These are phyloP conservation scores for Petrophora chlorosata DNA, from an alignment of 2,888 invertebrate genomes.

Conservation along the genomic window DNA sequence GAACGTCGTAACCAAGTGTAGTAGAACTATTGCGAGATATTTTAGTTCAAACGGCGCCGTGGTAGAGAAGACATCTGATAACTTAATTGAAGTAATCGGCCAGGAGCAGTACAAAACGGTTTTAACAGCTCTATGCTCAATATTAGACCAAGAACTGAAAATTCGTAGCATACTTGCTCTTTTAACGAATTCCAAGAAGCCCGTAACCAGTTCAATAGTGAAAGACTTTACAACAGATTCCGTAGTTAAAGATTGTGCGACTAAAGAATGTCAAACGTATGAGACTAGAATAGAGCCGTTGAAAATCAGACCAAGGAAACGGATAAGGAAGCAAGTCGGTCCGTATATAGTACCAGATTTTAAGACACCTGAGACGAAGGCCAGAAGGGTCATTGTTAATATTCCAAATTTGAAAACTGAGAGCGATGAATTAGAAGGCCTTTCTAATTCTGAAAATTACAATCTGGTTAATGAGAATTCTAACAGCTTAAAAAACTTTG, in stretches of 20 bases:
- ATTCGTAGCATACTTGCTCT: slow-evolving; percentile 60
- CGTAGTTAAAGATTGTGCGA: background rate
- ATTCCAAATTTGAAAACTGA: background rate
- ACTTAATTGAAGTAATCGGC: slow-evolving; percentile 58
- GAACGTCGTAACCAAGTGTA: slow-evolving; percentile 45
- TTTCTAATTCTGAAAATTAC: background rate
- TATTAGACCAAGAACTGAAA: slow-evolving; percentile 61
- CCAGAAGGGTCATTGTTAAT: slow-evolving; percentile 7
- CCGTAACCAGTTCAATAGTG: background rate
- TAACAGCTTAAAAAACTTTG: too few species aligned
- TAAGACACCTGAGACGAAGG: slow-evolving; percentile 9
- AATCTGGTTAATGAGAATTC: background rate
- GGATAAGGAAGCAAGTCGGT: slow-evolving; percentile 39
- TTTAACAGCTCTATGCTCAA: slow-evolving; percentile 60
- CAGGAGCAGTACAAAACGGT: slow-evolving; percentile 63
- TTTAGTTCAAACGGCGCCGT: slow-evolving; percentile 25
- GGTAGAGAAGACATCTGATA: slow-evolving; percentile 57
- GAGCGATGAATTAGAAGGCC: too few species aligned
- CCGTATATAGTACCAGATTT: slow-evolving; percentile 60
- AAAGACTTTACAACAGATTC: too few species aligned
- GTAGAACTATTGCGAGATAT: slow-evolving; percentile 56
- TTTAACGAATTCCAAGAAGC: slow-evolving; percentile 32
- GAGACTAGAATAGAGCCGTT: slow-evolving; percentile 38
- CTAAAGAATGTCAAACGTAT: slow-evolving; percentile 49
- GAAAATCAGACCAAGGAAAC: slow-evolving; percentile 31